These are phyloP conservation scores for Cuculus canorus DNA, from an alignment of 2,797 vertebrate species.

Conservation along the genomic window DNA sequence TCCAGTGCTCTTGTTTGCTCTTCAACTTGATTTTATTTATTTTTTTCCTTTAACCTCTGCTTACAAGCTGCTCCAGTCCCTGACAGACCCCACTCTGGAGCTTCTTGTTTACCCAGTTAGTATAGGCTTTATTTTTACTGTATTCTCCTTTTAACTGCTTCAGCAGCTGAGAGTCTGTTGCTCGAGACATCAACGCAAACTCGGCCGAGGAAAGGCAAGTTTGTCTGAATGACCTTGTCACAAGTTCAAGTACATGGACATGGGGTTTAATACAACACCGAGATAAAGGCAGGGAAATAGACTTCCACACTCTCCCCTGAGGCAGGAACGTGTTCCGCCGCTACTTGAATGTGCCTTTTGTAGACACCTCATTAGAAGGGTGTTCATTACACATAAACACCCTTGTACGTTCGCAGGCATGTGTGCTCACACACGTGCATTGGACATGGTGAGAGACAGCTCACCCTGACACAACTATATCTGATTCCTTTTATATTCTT, in stretches of 20 bases:
- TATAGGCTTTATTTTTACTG: not conserved
- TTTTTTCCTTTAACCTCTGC: slow-evolving; percentile 18
- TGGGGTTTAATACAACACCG: not conserved
- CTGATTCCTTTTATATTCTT: accelerated
- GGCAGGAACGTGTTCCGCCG: not conserved
- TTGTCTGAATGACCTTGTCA: slow-evolving; percentile 30
- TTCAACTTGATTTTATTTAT: slow-evolving; percentile 26
- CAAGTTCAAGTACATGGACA: slow-evolving; percentile 26
- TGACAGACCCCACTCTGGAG: slow-evolving; percentile 11
- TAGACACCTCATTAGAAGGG: slow-evolving; percentile 40
- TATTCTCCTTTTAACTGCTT: not conserved
- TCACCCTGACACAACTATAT: not conserved
- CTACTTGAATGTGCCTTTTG: slow-evolving; percentile 7
- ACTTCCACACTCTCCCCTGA: not conserved
- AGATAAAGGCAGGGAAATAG: not conserved
- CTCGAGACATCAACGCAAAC: not conserved
- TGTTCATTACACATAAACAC: not conserved
- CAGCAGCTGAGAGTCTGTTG: not conserved
- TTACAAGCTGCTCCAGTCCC: not conserved
- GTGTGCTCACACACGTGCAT: not conserved
- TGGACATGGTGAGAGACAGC: not conserved
- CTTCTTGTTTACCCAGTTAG: slow-evolving; percentile 48
- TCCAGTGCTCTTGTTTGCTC: slow-evolving; percentile 19
- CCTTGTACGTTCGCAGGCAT: not conserved
- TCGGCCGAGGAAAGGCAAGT: not conserved